These are phyloP conservation scores for Manis javanica DNA, from an alignment of 2,797 vertebrate species.

Conservation along the genomic window DNA sequence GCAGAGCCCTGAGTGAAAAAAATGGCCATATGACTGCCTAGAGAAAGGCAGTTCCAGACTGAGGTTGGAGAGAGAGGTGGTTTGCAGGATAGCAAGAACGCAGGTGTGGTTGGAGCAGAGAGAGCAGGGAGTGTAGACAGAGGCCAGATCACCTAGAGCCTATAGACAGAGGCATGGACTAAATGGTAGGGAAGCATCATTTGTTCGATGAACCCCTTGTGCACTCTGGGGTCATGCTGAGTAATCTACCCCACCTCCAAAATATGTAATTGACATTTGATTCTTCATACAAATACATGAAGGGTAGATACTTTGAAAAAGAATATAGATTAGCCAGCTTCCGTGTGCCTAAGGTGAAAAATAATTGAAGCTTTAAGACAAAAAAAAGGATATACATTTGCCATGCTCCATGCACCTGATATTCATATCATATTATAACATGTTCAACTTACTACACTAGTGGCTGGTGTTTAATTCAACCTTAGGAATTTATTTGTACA, in stretches of 20 bases:
- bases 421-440: neutral
- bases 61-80: neutral
- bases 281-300: neutral
- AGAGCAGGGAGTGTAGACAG: neutral
- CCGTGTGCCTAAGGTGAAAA: slow-evolving; percentile 10
- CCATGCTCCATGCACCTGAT: neutral
- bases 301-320: neutral
- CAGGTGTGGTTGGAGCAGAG: neutral
- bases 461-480: neutral
- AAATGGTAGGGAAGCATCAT: neutral
- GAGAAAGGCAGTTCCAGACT: neutral
- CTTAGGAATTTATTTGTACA: neutral
- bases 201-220: neutral
- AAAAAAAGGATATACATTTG: neutral
- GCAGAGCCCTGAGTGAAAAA: neutral
- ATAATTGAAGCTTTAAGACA: neutral
- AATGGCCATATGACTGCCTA: neutral
- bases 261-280: neutral
- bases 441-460: neutral
- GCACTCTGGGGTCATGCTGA: neutral
- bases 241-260: neutral
- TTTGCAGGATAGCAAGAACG: neutral
- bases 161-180: neutral
- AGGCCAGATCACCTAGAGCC: neutral
- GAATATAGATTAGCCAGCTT: neutral